Evolutionary conservation across 1,140 invertebrate species (phyloP).

Genomic region (Drosophila navojoa): DNA sequence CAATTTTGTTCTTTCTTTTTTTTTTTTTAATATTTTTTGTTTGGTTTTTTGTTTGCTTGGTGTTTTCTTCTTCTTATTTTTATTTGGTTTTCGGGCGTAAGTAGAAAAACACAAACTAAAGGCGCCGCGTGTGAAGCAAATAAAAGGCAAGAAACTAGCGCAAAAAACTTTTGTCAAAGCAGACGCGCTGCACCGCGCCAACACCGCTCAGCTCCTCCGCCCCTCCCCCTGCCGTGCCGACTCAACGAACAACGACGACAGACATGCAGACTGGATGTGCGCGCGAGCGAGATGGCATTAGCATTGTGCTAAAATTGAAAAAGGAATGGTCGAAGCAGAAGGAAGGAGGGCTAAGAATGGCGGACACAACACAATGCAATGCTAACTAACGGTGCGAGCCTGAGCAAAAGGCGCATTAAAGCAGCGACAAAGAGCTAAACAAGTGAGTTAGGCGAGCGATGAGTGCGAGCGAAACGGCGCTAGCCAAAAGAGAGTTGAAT

Average conservation of each 20-base stretch:
- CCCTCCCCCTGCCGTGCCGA: neutral
- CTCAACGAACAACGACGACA: neutral
- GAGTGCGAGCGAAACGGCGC: neutral
- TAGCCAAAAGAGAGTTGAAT: conserved; percentile 5
- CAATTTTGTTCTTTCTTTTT: neutral
- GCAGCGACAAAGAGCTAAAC: conserved; percentile 21
- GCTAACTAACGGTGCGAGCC: conserved; percentile 32
- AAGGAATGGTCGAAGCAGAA: neutral
- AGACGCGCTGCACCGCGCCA: conserved; percentile 11
- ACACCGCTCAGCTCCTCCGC: too few relatives aligned
- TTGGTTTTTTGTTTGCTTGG: conserved; percentile 29
- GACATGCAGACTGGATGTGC: neutral
- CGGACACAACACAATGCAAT: conserved; percentile 39
- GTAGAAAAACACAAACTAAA: conserved; percentile 34
- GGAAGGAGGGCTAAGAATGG: neutral
- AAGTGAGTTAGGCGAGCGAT: neutral
- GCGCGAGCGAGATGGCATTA: neutral
- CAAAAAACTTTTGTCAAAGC: conserved; percentile 64
- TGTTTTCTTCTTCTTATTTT: conserved; percentile 26
- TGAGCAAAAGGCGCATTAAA: conserved; percentile 31
- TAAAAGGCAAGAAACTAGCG: conserved; percentile 69
- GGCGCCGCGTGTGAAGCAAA: conserved; percentile 55
- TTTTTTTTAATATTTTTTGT: conserved; percentile 15
- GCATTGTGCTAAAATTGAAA: conserved; percentile 18
- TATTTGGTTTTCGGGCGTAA: conserved; percentile 19